Conservation (phyloP, 64 coral and sea anemone genomes). For the Montipora capricornis region DNA sequence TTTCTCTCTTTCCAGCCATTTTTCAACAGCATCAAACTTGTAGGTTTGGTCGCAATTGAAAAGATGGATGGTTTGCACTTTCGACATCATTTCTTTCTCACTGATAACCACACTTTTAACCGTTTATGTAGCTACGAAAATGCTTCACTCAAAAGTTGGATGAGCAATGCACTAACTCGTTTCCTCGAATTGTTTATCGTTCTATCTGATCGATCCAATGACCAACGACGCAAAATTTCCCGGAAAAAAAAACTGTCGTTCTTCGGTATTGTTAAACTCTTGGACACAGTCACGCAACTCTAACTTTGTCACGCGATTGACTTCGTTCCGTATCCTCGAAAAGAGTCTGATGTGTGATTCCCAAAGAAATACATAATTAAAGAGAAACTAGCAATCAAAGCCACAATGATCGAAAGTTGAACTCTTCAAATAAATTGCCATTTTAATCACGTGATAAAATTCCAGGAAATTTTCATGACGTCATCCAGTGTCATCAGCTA, state of each 20-base stretch:
- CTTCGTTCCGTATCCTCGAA: not conserved
- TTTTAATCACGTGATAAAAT: not conserved
- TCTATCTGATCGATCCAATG: not conserved
- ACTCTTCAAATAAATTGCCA: not conserved
- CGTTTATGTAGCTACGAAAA: not conserved
- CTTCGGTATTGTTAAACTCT: too few species aligned
- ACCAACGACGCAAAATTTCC: not conserved
- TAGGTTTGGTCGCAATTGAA: constrained; percentile 87
- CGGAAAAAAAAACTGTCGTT: not conserved
- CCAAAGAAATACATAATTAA: not conserved
- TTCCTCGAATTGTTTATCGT: not conserved
- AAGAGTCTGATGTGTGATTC: not conserved
- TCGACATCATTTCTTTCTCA: not conserved
- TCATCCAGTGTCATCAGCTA: not conserved
- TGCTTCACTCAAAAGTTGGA: not conserved
- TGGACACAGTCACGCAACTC: not conserved
- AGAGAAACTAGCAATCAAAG: not conserved
- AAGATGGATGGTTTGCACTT: constrained; percentile 37
- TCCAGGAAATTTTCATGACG: not conserved
- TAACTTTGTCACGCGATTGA: too few species aligned
- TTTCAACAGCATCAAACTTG: constrained; percentile 45
- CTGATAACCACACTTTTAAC: not conserved
- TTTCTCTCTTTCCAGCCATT: not conserved
- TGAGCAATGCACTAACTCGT: not conserved
- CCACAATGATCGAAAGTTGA: too few species aligned